Percentiles rank a stretch among this genome's conserved stretches.
Evolutionary conservation across 2,888 invertebrate genomes (phyloP).

Genomic region (Limnephilus marmoratus): DNA sequence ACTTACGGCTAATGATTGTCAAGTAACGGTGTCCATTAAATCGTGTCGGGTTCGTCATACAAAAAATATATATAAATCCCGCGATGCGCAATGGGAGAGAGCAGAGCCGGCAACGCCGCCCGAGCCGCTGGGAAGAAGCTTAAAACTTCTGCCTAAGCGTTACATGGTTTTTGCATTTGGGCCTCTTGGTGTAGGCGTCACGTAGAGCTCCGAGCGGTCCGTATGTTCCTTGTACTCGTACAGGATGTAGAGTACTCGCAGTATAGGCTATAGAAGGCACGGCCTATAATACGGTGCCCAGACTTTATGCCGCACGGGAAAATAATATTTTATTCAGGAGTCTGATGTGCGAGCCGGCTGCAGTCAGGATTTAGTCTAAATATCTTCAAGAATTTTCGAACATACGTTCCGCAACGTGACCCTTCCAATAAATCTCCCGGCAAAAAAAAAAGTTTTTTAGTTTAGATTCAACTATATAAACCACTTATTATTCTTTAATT

Average conservation of each 20-base stretch:
- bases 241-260: not conserved
- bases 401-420: not conserved
- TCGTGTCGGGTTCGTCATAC: slow-evolving; percentile 56
- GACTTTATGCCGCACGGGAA: slow-evolving; percentile 10
- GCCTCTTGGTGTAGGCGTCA: slow-evolving; percentile 46
- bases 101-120: slow-evolving; percentile 11
- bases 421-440: not conserved
- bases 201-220: slow-evolving; percentile 34
- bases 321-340: slow-evolving; percentile 36
- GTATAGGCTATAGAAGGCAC: not conserved
- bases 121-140: slow-evolving; percentile 31
- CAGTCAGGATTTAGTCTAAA: slow-evolving; percentile 22
- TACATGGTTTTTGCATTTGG: slow-evolving; percentile 66
- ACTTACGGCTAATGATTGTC: slow-evolving; percentile 66
- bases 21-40: slow-evolving; percentile 66
- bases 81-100: slow-evolving; percentile 8
- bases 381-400: not conserved
- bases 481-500: not conserved
- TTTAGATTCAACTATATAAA: not conserved
- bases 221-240: slow-evolving; percentile 39
- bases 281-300: slow-evolving; percentile 15
- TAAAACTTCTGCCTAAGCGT: slow-evolving; percentile 61
- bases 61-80: slow-evolving; percentile 53
- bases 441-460: not conserved
- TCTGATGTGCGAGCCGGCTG: slow-evolving; percentile 1